Percentiles rank a stretch among this genome's conserved stretches.
Conservation (phyloP, 2,797 vertebrate species). For the Acrossocheilus wenchowensis region DNA sequence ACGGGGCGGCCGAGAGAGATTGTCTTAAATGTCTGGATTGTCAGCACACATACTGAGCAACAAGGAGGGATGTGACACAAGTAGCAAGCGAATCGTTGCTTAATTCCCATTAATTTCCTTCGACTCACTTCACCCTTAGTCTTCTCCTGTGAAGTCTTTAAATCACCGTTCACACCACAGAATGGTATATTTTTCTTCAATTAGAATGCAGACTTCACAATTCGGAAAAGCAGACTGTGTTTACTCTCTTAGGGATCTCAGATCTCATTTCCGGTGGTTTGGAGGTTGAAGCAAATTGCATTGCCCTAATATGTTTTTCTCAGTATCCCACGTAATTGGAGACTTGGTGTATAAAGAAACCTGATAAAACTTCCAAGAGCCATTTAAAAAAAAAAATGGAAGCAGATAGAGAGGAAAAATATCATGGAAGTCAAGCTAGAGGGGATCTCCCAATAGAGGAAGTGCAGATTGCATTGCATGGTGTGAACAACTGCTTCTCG, state of each 20-base stretch:
- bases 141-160: constrained; percentile 4
- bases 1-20: constrained; percentile 62
- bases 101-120: constrained; percentile 40
- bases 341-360: constrained; percentile 24
- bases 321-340: constrained; percentile 34
- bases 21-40: constrained; percentile 79
- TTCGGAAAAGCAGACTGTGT: constrained; percentile 62
- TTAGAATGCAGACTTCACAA: constrained; percentile 8
- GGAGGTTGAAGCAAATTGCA: constrained; percentile 20
- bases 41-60: constrained; percentile 71
- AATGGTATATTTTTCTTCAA: constrained; percentile 20
- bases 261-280: constrained; percentile 38
- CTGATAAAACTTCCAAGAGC: constrained; percentile 55
- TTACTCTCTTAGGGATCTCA: constrained; percentile 11
- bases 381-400: constrained; percentile 54
- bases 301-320: constrained; percentile 25
- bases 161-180: neutral
- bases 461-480: constrained; percentile 60
- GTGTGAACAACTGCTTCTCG: constrained; percentile 66
- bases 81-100: constrained; percentile 86
- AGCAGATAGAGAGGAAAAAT: constrained; percentile 46
- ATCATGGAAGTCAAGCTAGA: constrained; percentile 54
- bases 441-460: constrained; percentile 62
- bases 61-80: constrained; percentile 77
- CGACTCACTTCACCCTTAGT: constrained; percentile 25